Conservation (phyloP, 2,888 invertebrate species). For the Drosophila greeni region DNA sequence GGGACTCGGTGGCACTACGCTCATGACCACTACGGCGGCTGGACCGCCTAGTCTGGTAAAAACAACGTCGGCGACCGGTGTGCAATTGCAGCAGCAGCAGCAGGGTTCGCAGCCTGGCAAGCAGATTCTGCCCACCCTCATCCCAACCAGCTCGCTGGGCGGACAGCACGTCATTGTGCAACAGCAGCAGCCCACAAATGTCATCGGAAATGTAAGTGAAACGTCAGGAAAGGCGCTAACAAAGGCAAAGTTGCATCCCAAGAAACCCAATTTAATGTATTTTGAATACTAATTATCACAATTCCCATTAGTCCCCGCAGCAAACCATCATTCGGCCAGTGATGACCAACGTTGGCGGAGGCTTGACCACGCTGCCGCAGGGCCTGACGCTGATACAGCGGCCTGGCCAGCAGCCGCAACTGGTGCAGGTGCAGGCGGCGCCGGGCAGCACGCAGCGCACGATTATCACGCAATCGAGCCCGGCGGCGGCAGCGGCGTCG, state of each 20-base stretch:
- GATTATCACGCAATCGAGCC: conserved; percentile 75
- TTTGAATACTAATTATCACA: background rate
- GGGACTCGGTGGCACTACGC: no score
- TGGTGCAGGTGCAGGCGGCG: conserved; percentile 78
- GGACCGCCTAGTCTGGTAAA: conserved; percentile 77
- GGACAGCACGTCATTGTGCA: conserved; percentile 77
- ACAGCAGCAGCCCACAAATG: conserved; percentile 74
- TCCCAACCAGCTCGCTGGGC: conserved; percentile 76
- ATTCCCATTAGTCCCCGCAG: conserved; percentile 70
- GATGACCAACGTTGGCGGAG: conserved; percentile 74
- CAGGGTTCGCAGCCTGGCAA: conserved; percentile 66
- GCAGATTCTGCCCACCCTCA: conserved; percentile 77
- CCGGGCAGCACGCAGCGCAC: conserved; percentile 76
- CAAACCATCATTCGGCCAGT: conserved; percentile 79
- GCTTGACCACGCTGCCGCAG: conserved; percentile 77
- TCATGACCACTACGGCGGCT: conserved; percentile 76
- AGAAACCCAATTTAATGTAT: background rate
- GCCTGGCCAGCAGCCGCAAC: conserved; percentile 78
- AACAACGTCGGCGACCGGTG: conserved; percentile 68
- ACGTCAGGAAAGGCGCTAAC: background rate
- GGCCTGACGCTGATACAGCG: conserved; percentile 79
- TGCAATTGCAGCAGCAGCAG: conserved; percentile 72
- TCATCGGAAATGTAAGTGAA: conserved; percentile 76
- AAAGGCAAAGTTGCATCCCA: background rate
- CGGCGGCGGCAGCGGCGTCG: conserved; percentile 59